Evolutionary conservation across 2,797 vertebrate species (phyloP).

Genomic region (Mionectes olivaceus): DNA sequence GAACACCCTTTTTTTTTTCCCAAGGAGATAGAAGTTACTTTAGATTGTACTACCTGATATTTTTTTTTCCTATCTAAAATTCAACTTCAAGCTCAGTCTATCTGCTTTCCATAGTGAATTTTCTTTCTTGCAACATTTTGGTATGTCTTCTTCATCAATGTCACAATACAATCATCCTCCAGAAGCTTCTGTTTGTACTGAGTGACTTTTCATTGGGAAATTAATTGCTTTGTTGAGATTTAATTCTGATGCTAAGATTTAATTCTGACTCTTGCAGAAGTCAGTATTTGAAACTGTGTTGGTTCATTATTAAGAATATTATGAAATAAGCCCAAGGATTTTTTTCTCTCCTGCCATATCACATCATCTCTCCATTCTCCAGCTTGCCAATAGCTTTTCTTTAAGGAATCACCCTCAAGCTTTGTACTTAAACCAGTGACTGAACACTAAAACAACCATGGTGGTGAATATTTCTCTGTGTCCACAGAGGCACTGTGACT

Average conservation of each 20-base stretch:
- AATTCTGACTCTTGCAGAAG: not conserved
- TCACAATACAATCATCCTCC: not conserved
- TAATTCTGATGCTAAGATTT: not conserved
- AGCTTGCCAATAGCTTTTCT: not conserved
- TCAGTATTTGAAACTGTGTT: not conserved
- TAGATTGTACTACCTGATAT: not conserved
- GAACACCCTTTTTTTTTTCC: not conserved
- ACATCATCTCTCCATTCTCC: accelerated
- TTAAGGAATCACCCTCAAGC: accelerated
- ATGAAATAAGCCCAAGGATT: not conserved
- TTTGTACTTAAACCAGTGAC: not conserved
- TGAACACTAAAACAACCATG: not conserved
- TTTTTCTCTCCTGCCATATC: not conserved
- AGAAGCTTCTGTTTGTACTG: not conserved
- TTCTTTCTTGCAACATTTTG: not conserved
- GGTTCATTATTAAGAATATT: accelerated
- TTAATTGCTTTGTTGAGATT: not conserved
- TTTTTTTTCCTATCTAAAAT: not conserved
- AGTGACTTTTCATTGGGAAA: not conserved
- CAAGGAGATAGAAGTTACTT: not conserved
- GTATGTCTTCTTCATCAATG: not conserved
- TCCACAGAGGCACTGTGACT: not conserved
- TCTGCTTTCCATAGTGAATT: not conserved
- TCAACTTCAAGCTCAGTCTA: not conserved
- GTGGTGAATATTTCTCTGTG: accelerated